Conservation (phyloP, 2,888 invertebrate genomes). For the Ectemnius lituratus region DNA sequence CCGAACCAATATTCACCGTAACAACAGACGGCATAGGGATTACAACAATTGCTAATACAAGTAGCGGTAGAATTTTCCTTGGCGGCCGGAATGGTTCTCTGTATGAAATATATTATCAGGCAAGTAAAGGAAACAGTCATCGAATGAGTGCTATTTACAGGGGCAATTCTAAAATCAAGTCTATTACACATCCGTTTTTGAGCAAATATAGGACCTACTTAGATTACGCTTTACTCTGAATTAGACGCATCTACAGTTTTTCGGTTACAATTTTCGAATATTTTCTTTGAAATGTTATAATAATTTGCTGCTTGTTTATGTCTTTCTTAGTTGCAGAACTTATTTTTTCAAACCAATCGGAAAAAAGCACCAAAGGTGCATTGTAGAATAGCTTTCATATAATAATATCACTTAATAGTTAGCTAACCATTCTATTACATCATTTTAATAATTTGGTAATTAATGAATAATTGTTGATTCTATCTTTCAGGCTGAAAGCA, state of each 20-base stretch:
- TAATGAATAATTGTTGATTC: too few relatives aligned
- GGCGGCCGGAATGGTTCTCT: constrained; percentile 96
- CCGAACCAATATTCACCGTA: constrained; percentile 95
- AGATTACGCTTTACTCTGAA: too few relatives aligned
- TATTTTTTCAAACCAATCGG: too few relatives aligned
- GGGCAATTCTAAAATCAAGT: too few relatives aligned
- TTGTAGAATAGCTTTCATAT: background rate
- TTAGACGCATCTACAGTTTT: too few relatives aligned
- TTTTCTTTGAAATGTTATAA: too few relatives aligned
- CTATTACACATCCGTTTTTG: too few relatives aligned
- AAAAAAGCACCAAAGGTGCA: too few relatives aligned
- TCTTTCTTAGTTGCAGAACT: too few relatives aligned
- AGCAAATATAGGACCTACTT: too few relatives aligned
- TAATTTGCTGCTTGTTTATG: too few relatives aligned
- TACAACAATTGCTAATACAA: constrained; percentile 89
- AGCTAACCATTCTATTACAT: background rate
- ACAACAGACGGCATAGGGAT: constrained; percentile 94
- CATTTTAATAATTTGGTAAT: constrained; percentile 9
- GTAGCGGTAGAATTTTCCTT: constrained; percentile 93
- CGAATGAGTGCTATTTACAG: background rate
- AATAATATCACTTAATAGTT: background rate
- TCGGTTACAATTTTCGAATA: too few relatives aligned
- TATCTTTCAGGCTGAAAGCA: constrained; percentile 84
- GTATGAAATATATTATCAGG: constrained; percentile 97
- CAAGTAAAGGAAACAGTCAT: constrained; percentile 68